Conservation (phyloP, 2,113 vertebrate genomes). For the Morone saxatilis region DNA sequence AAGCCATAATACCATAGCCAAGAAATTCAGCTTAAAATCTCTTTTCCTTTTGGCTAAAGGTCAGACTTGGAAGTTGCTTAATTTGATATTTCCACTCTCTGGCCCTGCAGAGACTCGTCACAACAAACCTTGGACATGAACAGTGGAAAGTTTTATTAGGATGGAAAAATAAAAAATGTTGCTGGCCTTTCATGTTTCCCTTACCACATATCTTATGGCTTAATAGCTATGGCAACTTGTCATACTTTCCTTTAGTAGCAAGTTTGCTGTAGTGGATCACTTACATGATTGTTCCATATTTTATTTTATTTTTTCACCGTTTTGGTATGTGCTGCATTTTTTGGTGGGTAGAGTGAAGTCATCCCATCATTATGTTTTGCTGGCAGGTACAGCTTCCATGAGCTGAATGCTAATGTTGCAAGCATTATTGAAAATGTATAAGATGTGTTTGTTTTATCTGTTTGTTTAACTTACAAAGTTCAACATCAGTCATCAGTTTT, state of each 20-base stretch:
- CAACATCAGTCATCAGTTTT: no score
- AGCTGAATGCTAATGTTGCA: neutral
- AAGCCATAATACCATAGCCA: constrained; percentile 10
- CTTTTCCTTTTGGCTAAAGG: constrained; percentile 50
- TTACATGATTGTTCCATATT: constrained; percentile 17
- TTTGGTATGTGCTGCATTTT: neutral
- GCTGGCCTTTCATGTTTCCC: constrained; percentile 34
- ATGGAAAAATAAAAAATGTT: constrained; percentile 34
- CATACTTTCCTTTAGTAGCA: constrained; percentile 10
- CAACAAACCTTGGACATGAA: constrained; percentile 21
- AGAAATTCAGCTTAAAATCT: constrained; percentile 40
- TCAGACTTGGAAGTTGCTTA: constrained; percentile 36
- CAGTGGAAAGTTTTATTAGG: constrained; percentile 21
- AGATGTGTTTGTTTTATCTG: neutral
- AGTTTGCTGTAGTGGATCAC: neutral
- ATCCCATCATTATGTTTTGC: neutral
- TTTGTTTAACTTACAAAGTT: neutral
- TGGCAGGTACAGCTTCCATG: neutral
- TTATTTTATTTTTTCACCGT: neutral
- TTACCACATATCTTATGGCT: constrained; percentile 6
- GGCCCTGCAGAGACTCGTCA: constrained; percentile 26
- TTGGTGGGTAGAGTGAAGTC: constrained; percentile 1
- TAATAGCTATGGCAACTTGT: constrained; percentile 6
- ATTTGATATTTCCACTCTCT: constrained; percentile 44
- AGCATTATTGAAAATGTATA: neutral